Evolutionary conservation across 2,888 invertebrate species (phyloP).

Genomic region (Torymus auratus): DNA sequence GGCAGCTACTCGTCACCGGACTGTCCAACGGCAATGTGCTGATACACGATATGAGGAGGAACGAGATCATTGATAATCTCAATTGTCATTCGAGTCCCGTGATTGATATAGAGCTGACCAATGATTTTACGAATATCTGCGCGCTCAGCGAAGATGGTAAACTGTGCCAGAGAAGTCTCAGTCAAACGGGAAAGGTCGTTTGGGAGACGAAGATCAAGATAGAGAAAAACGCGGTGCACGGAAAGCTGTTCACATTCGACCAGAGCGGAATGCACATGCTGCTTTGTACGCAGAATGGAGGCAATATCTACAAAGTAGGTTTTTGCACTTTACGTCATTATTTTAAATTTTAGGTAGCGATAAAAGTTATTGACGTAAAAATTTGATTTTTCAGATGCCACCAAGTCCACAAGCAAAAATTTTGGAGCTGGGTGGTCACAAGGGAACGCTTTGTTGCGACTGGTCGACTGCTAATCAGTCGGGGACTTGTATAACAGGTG

Average conservation of each 20-base stretch:
- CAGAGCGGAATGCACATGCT: slow-evolving; percentile 75
- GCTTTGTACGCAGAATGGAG: slow-evolving; percentile 74
- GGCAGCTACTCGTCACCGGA: slow-evolving; percentile 80
- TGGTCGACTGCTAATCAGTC: slow-evolving; percentile 81
- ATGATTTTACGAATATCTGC: slow-evolving; percentile 80
- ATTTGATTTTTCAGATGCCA: slow-evolving; percentile 71
- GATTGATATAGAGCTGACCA: slow-evolving; percentile 78
- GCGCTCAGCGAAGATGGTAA: slow-evolving; percentile 79
- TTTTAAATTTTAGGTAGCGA: no score
- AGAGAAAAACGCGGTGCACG: slow-evolving; percentile 74
- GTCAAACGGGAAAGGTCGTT: slow-evolving; percentile 76
- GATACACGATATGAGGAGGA: slow-evolving; percentile 79
- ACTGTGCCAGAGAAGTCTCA: slow-evolving; percentile 74
- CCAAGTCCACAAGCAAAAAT: slow-evolving; percentile 73
- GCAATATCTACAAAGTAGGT: slow-evolving; percentile 75
- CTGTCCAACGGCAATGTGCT: slow-evolving; percentile 80
- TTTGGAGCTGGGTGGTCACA: slow-evolving; percentile 79
- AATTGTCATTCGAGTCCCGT: slow-evolving; percentile 79
- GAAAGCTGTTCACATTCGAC: slow-evolving; percentile 75
- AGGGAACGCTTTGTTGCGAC: slow-evolving; percentile 79
- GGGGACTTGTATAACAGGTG: slow-evolving; percentile 80
- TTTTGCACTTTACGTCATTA: no score
- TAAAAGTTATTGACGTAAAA: no score
- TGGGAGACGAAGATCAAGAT: slow-evolving; percentile 75
- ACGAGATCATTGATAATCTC: slow-evolving; percentile 79